phyloP scores from a whole-genome alignment of 2,888 invertebrate species.

The Orthosia gracilis region DNA sequence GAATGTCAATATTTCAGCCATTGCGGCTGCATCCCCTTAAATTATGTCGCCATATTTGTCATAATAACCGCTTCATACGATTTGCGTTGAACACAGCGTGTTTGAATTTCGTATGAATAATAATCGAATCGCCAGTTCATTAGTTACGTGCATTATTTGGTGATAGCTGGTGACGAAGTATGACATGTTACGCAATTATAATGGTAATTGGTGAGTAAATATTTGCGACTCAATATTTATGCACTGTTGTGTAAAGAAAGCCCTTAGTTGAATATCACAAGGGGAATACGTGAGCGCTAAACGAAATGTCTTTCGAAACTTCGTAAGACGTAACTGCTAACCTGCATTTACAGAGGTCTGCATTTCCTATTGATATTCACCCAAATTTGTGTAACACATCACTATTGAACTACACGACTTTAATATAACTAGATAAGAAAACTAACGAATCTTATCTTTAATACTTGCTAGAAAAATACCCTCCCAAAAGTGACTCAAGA shows the following conservation, averaged over 20 bases:
- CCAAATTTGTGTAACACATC: not conserved
- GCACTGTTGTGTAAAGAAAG: conserved; percentile 38
- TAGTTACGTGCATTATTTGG: conserved; percentile 37
- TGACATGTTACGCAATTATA: conserved; percentile 38
- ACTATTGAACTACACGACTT: not conserved
- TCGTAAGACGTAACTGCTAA: not conserved
- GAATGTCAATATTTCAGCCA: conserved; percentile 23
- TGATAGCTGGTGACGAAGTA: conserved; percentile 32
- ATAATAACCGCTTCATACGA: conserved; percentile 51
- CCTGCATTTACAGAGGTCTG: too few relatives aligned
- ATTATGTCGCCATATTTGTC: conserved; percentile 54
- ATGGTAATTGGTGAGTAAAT: conserved; percentile 29
- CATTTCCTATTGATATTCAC: too few relatives aligned
- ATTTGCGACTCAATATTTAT: conserved; percentile 46
- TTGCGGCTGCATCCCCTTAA: conserved; percentile 35
- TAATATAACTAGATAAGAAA: not conserved
- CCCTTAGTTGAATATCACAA: conserved; percentile 29
- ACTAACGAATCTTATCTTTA: not conserved
- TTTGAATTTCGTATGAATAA: conserved; percentile 58
- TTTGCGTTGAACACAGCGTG: conserved; percentile 39
- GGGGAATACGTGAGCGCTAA: not conserved
- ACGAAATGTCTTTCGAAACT: conserved; percentile 12
- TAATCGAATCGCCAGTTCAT: conserved; percentile 39
- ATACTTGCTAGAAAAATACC: not conserved
- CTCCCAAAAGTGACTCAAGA: not conserved